Evolutionary conservation across 2,797 vertebrate genomes (phyloP).

Genomic region (Amphiprion clarkii): DNA sequence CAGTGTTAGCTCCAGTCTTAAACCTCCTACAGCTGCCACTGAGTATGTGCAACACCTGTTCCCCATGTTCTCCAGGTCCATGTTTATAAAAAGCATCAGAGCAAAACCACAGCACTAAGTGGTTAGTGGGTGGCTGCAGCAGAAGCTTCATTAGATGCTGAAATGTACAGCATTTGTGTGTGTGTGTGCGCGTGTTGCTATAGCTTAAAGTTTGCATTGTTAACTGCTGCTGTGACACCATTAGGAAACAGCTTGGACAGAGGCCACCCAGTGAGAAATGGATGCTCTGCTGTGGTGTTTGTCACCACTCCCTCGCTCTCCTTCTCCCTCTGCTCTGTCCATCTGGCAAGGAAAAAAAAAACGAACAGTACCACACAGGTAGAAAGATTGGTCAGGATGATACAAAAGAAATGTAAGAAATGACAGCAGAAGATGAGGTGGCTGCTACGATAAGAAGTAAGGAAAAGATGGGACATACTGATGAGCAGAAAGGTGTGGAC

Average conservation of each 20-base stretch:
- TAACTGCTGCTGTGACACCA: conserved; percentile 55
- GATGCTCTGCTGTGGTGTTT: conserved; percentile 49
- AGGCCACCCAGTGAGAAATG: conserved; percentile 69
- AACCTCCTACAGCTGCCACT: conserved; percentile 42
- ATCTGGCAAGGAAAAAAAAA: conserved; percentile 62
- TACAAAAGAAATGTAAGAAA: conserved; percentile 23
- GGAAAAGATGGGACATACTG: not conserved
- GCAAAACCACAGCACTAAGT: conserved; percentile 64
- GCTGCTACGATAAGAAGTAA: conserved; percentile 11
- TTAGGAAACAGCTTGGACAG: conserved; percentile 67
- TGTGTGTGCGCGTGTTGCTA: conserved; percentile 20
- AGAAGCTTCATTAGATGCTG: conserved; percentile 52
- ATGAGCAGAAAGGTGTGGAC: conserved; percentile 38
- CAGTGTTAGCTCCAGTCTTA: conserved; percentile 17
- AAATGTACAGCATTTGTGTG: conserved; percentile 18
- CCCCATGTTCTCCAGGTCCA: conserved; percentile 62
- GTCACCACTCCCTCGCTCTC: conserved; percentile 22
- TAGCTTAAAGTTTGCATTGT: conserved; percentile 36
- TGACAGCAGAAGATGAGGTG: not conserved
- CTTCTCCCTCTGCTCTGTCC: conserved; percentile 51
- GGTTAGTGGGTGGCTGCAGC: conserved; percentile 60
- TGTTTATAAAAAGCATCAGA: conserved; percentile 70
- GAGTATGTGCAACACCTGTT: conserved; percentile 63
- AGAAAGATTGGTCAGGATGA: conserved; percentile 22
- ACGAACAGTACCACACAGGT: conserved; percentile 45